These are phyloP conservation scores for Alexandromys fortis DNA, from an alignment of 2,113 vertebrate species.

Conservation along the genomic window DNA sequence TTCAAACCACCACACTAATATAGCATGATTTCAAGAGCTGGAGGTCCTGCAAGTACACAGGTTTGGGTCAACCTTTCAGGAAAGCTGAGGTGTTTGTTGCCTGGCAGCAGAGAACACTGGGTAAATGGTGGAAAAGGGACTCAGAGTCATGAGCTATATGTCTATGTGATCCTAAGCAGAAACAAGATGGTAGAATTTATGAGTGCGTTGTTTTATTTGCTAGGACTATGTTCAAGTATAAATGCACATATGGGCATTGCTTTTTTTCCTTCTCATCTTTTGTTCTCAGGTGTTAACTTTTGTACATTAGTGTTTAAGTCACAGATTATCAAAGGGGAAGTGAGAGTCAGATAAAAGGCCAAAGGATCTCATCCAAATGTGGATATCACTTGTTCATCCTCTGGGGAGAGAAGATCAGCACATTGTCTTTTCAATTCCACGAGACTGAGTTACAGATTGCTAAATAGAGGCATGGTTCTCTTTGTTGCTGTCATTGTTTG, in stretches of 20 bases:
- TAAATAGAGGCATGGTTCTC: neutral
- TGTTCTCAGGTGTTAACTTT: neutral
- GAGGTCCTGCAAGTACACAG: neutral
- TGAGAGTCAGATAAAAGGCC: neutral
- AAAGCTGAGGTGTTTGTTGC: neutral
- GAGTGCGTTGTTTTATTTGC: neutral
- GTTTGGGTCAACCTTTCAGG: neutral
- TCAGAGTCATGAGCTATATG: neutral
- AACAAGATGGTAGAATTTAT: neutral
- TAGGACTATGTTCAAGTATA: neutral
- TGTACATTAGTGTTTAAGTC: constrained; percentile 29
- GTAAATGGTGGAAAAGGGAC: neutral
- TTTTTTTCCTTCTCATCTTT: neutral
- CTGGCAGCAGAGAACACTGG: neutral
- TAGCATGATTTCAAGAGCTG: neutral
- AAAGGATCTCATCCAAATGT: neutral
- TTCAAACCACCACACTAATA: neutral
- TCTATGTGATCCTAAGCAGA: neutral
- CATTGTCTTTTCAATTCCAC: neutral
- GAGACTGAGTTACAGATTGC: neutral
- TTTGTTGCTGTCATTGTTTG: neutral
- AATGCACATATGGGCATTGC: too few relatives aligned
- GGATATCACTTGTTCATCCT: neutral
- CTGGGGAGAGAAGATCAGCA: neutral
- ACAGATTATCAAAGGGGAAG: neutral